Base-by-base conservation (phyloP, 2,888 invertebrate species). In the Rhagophthalmus giganteus region DNA sequence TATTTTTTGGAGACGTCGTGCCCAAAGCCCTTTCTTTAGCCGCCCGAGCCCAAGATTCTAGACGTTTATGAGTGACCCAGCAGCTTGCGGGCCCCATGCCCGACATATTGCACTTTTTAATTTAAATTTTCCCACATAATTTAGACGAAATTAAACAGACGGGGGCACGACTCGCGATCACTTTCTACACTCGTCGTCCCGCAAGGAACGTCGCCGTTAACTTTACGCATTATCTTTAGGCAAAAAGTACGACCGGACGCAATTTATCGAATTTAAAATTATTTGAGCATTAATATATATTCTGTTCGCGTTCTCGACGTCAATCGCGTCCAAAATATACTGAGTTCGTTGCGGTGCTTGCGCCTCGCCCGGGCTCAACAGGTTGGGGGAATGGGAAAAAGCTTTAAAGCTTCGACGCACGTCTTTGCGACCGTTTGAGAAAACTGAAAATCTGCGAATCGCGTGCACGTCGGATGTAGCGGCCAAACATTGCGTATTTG, bases 31-130 rank as follows among this genome's bases (percentile, higher is more conserved):
- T 76, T 67, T 87, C 87, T 65, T 86, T 81, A 32, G 87, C 87
- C 35, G 87, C 85, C 45, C 84, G 77, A 1, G 87, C 87, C 88
- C 88, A 88, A 5, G 86, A 85, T 71, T 87, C 87, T 31, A 88
- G 78, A 57, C 87, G 76, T 71, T 87, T 87, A 73, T 88, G 87
- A 14, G 87, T 85, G 54, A 86, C 84, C 87, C 87, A 88, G 63
- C 86, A 86, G 52, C 85, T 83, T 9, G 87, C 84, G 47, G 87
- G 87, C 62, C 86, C 86, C 64, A 87, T 76, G 47, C 86, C 86
- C 27, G 72, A 71, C 73, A 74, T 73, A 16, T 40, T 58, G 40
- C 6, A 26, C 38, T 35, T 13, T 20, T 24, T 16, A 37, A 25
- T 37, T 25, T 24, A 37, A 45, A 26, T 34, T 26, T 16, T 25